phyloP scores from a whole-genome alignment of 2,888 invertebrate genomes.

The Aporophyla lueneburgensis region DNA sequence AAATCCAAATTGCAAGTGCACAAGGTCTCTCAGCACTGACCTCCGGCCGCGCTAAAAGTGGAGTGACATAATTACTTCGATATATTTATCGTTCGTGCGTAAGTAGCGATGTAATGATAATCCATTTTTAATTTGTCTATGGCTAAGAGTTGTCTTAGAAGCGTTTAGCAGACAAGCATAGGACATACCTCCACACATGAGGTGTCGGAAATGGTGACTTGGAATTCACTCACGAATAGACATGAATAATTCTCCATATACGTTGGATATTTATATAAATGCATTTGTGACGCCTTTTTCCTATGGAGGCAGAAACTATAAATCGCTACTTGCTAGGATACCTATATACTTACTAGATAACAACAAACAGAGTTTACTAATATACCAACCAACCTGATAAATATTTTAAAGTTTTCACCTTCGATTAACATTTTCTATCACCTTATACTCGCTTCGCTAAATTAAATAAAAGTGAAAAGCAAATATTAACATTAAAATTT shows the following conservation, averaged over 20 bases:
- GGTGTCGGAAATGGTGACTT: not conserved
- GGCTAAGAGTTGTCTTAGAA: not conserved
- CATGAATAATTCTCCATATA: not conserved
- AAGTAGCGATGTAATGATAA: slow-evolving; percentile 43
- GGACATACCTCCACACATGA: not conserved
- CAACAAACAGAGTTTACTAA: not conserved
- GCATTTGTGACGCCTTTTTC: not conserved
- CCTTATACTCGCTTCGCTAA: not conserved
- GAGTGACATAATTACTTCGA: slow-evolving; percentile 71
- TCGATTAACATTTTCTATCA: not conserved
- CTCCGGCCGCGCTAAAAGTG: slow-evolving; percentile 71
- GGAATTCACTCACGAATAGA: not conserved
- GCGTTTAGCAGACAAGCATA: not conserved
- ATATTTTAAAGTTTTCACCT: not conserved
- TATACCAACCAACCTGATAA: not conserved
- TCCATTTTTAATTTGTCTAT: slow-evolving; percentile 24
- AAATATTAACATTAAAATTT: not conserved
- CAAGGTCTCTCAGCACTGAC: slow-evolving; percentile 73
- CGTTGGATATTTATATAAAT: not conserved
- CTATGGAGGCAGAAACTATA: no score
- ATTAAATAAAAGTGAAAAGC: not conserved
- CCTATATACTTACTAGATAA: not conserved
- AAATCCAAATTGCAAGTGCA: slow-evolving; percentile 76
- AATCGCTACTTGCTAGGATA: not conserved
- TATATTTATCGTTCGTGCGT: slow-evolving; percentile 64